phyloP scores from a whole-genome alignment of 2,797 vertebrate species.

The Etheostoma perlongum region DNA sequence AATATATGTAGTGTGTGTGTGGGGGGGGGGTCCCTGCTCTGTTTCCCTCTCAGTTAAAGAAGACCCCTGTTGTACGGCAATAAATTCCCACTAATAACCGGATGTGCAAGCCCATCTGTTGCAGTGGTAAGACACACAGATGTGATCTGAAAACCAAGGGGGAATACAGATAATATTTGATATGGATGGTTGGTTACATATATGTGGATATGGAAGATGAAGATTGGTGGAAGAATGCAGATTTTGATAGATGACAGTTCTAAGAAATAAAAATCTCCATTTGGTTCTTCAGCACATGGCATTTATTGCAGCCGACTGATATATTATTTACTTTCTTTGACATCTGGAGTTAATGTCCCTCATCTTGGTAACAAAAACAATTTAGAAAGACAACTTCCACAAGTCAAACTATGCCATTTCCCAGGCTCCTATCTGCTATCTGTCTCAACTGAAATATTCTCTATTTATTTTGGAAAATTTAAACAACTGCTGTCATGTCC shows the following conservation, averaged over 20 bases:
- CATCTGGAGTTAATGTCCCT: constrained; percentile 90
- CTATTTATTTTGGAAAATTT: constrained; percentile 89
- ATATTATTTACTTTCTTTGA: constrained; percentile 87
- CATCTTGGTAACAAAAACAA: constrained; percentile 89
- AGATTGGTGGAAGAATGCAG: constrained; percentile 64
- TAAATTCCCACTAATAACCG: constrained; percentile 74
- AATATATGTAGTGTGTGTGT: too few species aligned
- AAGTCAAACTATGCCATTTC: constrained; percentile 88
- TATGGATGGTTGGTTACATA: constrained; percentile 71
- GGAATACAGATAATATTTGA: constrained; percentile 70
- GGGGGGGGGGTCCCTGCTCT: too few species aligned
- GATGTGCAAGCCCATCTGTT: constrained; percentile 72
- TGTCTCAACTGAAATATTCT: constrained; percentile 87
- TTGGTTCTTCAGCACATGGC: constrained; percentile 80
- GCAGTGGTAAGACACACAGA: constrained; percentile 62
- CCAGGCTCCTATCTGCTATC: constrained; percentile 87
- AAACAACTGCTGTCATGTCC: constrained; percentile 89
- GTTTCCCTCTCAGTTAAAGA: too few species aligned
- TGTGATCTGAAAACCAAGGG: constrained; percentile 65
- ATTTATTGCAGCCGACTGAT: constrained; percentile 82
- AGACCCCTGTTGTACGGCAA: constrained; percentile 39
- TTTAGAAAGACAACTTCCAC: constrained; percentile 91
- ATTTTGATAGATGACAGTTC: constrained; percentile 73
- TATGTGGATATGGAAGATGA: constrained; percentile 55
- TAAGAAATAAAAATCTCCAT: constrained; percentile 75